These are phyloP conservation scores for Troides aeacus DNA, from an alignment of 2,888 invertebrate genomes.

Conservation along the genomic window DNA sequence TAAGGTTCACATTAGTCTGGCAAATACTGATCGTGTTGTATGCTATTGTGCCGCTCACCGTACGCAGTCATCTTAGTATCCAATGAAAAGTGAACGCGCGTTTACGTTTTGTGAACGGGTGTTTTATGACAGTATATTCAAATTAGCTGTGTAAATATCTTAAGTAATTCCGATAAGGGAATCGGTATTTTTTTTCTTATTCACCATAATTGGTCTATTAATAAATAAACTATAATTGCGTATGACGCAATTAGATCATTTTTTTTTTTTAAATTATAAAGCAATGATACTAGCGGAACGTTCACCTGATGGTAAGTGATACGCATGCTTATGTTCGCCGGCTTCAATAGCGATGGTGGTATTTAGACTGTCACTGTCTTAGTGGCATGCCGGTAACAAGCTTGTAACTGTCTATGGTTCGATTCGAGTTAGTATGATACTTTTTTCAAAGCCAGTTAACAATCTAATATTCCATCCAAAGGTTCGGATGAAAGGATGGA, in stretches of 20 bases:
- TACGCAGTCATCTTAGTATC: not conserved
- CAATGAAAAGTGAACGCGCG: slow-evolving; percentile 3
- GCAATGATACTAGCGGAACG: no score
- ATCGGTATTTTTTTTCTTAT: not conserved
- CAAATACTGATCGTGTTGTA: not conserved
- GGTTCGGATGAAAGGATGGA: no score
- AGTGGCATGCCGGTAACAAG: no score
- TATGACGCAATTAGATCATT: not conserved
- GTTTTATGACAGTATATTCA: slow-evolving; percentile 10
- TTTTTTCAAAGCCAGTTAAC: no score
- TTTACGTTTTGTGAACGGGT: not conserved
- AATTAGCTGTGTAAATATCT: slow-evolving; percentile 2
- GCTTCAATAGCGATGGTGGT: no score
- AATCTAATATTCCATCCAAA: no score
- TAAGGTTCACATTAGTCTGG: not conserved
- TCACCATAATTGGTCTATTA: not conserved
- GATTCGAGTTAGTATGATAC: no score
- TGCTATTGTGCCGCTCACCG: slow-evolving; percentile 9
- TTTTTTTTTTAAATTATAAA: no score
- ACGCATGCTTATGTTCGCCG: no score
- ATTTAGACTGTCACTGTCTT: no score
- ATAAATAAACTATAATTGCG: not conserved
- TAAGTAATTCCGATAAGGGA: not conserved
- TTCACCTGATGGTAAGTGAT: no score
- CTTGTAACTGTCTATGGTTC: no score